phyloP scores from a whole-genome alignment of 2,888 invertebrate species.

The Archaeoteleia sp. region DNA sequence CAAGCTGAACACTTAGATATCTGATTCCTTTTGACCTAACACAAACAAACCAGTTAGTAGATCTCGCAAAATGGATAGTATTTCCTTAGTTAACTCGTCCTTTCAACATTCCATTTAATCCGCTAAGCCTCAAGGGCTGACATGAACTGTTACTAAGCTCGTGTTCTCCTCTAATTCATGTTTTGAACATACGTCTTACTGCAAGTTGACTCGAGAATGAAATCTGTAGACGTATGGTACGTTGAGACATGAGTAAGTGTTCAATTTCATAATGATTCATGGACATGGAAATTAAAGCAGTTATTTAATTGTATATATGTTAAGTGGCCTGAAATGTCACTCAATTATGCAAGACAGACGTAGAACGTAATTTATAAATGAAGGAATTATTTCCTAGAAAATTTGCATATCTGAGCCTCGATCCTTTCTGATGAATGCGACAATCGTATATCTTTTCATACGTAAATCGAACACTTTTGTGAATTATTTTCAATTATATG shows the following conservation, averaged over 20 bases:
- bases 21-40: conserved; percentile 8
- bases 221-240: conserved; percentile 29
- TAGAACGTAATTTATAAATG: neutral
- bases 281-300: conserved; percentile 15
- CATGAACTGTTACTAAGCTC: conserved; percentile 33
- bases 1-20: no score
- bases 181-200: conserved; percentile 32
- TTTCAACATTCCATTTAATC: conserved; percentile 41
- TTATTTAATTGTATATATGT: neutral
- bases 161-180: conserved; percentile 28
- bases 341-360: no score
- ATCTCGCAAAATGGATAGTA: conserved; percentile 22
- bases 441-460: no score
- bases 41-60: conserved; percentile 14
- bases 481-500: no score
- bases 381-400: no score
- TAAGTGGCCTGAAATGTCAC: neutral
- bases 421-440: no score
- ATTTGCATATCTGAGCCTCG: no score
- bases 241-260: conserved; percentile 18
- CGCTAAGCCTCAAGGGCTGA: conserved; percentile 31
- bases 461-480: no score
- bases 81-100: conserved; percentile 34
- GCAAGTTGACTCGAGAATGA: conserved; percentile 29
- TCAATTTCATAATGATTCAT: conserved; percentile 26